Base-by-base conservation (phyloP, 23 tunicate genomes). In the Phallusia fumigata region DNA sequence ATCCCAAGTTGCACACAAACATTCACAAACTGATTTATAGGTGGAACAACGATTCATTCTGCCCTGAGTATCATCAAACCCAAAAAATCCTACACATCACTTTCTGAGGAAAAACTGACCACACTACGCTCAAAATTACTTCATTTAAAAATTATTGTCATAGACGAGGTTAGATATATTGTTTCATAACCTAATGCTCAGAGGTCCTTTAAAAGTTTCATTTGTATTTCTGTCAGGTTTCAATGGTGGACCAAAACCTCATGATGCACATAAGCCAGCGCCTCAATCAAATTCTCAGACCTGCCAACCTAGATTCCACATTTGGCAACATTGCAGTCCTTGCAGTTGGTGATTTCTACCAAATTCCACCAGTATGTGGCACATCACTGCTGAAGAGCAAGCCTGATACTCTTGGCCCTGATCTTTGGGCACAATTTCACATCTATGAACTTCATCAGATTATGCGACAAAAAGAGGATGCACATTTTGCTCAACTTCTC, bases 271-370 rank as follows among this genome's bases (percentile, higher is more conserved):
- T 75, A 3, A 75, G 78, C 35, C 35, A 75, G 11, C 32, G 78
- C 3, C 35, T 75, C 3, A 26, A 75, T 26, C 78, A 75, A 26
- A 75, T 75, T 75, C 33, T 75, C 3, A 3, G 78, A 1, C 78
- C 78, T 18, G 21, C 53, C 5, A 8, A 30, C 30, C 53, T 5
- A 21, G n/a, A 78, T 19, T 49, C 81, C 12, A 8, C 81, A 40
- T 78, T 78, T 30, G 64, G 64, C 30, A 45, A 45, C 53, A 40
- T 78, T 24, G 2, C 52, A 0, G 65, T 78, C 6, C 13, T 78
- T 33, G 81, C 81, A 0, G 81, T 78, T 30, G 81, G 81, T 33
- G 81, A 78, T 78, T 78, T 78, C 13, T 50, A n/a, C n/a, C n/a
- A n/a, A n/a, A n/a, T n/a, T n/a, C n/a, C n/a, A n/a, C n/a, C 33